These are phyloP conservation scores for Aurelia aurita DNA, from an alignment of 30 jellyfish, hydroid and myxozoan genomes.

Conservation along the genomic window DNA sequence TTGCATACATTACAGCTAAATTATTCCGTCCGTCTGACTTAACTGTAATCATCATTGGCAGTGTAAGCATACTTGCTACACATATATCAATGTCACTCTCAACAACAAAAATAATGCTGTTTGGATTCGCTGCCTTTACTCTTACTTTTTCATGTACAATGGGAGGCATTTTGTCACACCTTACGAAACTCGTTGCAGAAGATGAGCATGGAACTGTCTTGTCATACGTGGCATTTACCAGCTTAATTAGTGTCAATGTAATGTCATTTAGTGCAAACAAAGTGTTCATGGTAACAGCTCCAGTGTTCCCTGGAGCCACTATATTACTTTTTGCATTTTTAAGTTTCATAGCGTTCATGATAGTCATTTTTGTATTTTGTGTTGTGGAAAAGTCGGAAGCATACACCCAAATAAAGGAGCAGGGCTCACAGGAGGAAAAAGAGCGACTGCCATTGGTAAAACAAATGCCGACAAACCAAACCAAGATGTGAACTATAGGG, in stretches of 20 bases:
- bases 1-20: slow-evolving; percentile 20
- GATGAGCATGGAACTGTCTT: slow-evolving; percentile 60
- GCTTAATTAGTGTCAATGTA: slow-evolving; percentile 30
- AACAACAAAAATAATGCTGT: neutral
- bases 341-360: neutral
- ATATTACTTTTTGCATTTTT: slow-evolving; percentile 31
- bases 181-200: slow-evolving; percentile 48
- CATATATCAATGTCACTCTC: slow-evolving; percentile 38
- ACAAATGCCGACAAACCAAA: no score
- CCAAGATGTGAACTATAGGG: no score
- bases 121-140: slow-evolving; percentile 14
- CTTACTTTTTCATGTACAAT: slow-evolving; percentile 46
- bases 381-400: no score
- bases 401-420: no score
- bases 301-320: slow-evolving; percentile 43
- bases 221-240: slow-evolving; percentile 40
- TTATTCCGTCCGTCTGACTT: slow-evolving; percentile 37
- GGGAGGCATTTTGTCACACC: slow-evolving; percentile 33
- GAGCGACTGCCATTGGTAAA: no score
- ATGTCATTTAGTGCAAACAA: slow-evolving; percentile 43
- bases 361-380: neutral
- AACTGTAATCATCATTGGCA: slow-evolving; percentile 32
- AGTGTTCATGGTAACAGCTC: slow-evolving; percentile 48
- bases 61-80: slow-evolving; percentile 33
- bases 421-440: no score